Evolutionary conservation across 2,888 invertebrate species (phyloP).

Genomic region (Electrophaes corylata): DNA sequence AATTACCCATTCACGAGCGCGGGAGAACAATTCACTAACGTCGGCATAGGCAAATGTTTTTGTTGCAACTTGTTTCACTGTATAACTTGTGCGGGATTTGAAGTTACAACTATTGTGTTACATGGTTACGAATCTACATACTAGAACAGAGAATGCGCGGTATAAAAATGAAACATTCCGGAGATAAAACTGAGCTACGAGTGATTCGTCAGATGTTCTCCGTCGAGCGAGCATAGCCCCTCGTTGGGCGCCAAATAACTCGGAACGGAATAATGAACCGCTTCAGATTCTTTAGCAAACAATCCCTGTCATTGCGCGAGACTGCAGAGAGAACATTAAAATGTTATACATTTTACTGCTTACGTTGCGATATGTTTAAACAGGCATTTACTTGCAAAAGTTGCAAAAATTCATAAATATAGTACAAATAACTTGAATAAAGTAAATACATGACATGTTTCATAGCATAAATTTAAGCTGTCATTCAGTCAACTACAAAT

Average conservation of each 20-base stretch:
- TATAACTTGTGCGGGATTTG: slow-evolving; percentile 68
- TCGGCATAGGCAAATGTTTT: slow-evolving; percentile 83
- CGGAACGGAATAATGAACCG: slow-evolving; percentile 70
- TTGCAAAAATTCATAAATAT: neutral
- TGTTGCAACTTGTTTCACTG: slow-evolving; percentile 80
- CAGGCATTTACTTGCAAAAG: slow-evolving; percentile 1
- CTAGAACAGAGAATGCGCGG: slow-evolving; percentile 39
- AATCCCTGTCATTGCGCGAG: slow-evolving; percentile 59
- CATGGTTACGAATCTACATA: slow-evolving; percentile 43
- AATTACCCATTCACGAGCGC: slow-evolving; percentile 84
- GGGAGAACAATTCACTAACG: slow-evolving; percentile 83
- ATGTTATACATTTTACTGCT: slow-evolving; percentile 54
- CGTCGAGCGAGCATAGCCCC: slow-evolving; percentile 56
- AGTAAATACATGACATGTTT: no score
- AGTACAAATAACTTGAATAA: neutral
- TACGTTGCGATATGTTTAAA: slow-evolving; percentile 29
- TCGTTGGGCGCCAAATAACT: slow-evolving; percentile 72
- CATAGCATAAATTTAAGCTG: neutral
- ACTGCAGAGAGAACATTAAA: slow-evolving; percentile 60
- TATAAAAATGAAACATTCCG: slow-evolving; percentile 54
- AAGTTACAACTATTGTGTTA: slow-evolving; percentile 62
- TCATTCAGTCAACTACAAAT: neutral
- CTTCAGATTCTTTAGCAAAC: slow-evolving; percentile 68
- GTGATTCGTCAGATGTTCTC: slow-evolving; percentile 63
- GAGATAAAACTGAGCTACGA: slow-evolving; percentile 53